These are phyloP conservation scores for Pachydiplax longipennis DNA, from an alignment of 2,888 invertebrate species.

Conservation along the genomic window DNA sequence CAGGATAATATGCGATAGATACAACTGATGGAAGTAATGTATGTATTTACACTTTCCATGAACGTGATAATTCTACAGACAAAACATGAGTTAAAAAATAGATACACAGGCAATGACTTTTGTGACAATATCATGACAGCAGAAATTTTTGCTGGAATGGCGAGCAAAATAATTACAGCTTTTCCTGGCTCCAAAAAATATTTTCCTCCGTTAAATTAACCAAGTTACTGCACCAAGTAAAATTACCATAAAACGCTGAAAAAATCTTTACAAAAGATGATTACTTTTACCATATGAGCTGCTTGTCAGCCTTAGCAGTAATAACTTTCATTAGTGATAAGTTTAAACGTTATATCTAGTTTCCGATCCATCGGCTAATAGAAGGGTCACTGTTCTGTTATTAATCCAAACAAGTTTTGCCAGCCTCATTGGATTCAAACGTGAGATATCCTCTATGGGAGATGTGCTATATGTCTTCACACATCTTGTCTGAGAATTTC, in stretches of 20 bases:
- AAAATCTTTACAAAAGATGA: not conserved
- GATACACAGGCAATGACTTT: not conserved
- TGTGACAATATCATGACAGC: not conserved
- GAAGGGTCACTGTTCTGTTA: conserved; percentile 88
- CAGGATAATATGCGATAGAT: not conserved
- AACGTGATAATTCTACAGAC: not conserved
- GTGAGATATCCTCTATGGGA: conserved; percentile 86
- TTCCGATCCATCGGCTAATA: conserved; percentile 96
- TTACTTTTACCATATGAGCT: not conserved
- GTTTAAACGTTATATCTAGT: conserved; percentile 78
- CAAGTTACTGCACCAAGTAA: not conserved
- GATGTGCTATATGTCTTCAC: conserved; percentile 94
- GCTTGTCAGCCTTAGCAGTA: not conserved
- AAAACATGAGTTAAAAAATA: not conserved
- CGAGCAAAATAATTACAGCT: not conserved
- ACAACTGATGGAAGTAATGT: not conserved
- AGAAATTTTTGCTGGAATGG: not conserved
- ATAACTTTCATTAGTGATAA: not conserved
- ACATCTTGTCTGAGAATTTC: conserved; percentile 95
- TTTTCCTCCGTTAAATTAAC: not conserved
- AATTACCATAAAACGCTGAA: not conserved
- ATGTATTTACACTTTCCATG: conserved; percentile 4
- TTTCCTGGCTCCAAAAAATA: not conserved
- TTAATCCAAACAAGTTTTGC: conserved; percentile 96
- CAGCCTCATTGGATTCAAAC: conserved; percentile 86